Conservation (phyloP, 2,113 vertebrate species). For the Macquaria australasica region DNA sequence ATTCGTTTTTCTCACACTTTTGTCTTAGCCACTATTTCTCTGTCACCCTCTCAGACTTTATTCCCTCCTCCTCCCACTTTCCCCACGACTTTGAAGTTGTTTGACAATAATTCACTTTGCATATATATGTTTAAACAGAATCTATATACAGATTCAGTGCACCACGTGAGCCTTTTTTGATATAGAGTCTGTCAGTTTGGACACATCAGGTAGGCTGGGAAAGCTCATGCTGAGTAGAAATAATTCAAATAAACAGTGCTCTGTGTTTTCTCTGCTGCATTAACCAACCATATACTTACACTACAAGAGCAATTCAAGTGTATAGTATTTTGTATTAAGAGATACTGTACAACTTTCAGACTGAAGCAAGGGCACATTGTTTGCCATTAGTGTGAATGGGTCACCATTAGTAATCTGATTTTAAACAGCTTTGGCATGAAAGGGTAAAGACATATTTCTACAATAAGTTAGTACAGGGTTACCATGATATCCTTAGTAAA, state of each 20-base stretch:
- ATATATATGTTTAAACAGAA: conserved; percentile 16
- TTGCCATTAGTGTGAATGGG: neutral
- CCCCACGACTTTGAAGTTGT: conserved; percentile 39
- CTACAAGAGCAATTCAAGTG: neutral
- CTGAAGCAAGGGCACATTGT: neutral
- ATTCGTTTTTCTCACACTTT: conserved; percentile 21
- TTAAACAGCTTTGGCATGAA: neutral
- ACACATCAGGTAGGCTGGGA: neutral
- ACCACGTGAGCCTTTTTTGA: conserved; percentile 5
- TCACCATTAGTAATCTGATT: neutral
- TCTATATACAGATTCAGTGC: conserved; percentile 2
- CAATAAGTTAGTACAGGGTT: neutral
- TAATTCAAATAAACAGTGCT: conserved; percentile 26
- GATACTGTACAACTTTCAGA: neutral
- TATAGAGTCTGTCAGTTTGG: neutral
- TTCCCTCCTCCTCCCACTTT: neutral
- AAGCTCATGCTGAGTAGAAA: conserved; percentile 21
- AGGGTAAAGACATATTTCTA: neutral
- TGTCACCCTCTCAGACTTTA: conserved; percentile 27
- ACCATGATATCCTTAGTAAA: neutral
- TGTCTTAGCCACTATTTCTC: conserved; percentile 22
- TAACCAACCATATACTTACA: conserved; percentile 1
- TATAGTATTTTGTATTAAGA: neutral
- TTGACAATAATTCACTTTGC: conserved; percentile 24
- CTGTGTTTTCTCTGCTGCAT: conserved; percentile 18